A percentile compares a stretch with the other conserved stretches of the same genome.
Conservation (phyloP, 2,888 invertebrate species). For the Leptura quadrifasciata region DNA sequence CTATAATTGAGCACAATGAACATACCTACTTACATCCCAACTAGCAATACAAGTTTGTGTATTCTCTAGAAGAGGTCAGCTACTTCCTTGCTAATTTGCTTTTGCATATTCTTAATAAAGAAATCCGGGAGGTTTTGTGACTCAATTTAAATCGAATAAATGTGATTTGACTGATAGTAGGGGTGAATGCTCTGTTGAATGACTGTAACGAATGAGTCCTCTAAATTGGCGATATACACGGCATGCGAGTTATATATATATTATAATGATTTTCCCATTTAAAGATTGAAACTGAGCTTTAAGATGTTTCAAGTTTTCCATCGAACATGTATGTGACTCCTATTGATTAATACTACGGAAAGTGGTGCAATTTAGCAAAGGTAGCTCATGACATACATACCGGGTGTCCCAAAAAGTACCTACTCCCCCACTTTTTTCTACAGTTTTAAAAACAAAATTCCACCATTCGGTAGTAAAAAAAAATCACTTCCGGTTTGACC, state of each 20-base stretch:
- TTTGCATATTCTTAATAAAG: neutral
- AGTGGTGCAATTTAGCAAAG: neutral
- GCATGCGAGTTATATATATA: neutral
- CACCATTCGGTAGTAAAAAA: no score
- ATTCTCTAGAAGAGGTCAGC: no score
- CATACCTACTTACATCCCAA: no score
- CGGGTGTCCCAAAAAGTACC: no score
- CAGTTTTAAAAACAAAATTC: no score
- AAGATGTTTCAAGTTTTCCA: neutral
- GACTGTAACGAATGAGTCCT: neutral
- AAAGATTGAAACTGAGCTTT: neutral
- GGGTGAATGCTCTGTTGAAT: neutral
- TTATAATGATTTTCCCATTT: neutral
- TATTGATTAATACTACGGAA: neutral
- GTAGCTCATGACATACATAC: neutral
- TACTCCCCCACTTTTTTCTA: no score
- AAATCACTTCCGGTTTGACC: no score
- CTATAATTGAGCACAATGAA: no score
- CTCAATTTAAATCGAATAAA: neutral
- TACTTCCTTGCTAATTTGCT: no score
- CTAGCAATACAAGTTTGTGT: no score
- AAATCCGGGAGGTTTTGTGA: neutral
- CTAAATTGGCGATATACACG: neutral
- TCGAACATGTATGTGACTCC: neutral
- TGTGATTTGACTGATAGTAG: neutral